phyloP scores from a whole-genome alignment of 2,888 invertebrate species.

The Cistogaster globosa region DNA sequence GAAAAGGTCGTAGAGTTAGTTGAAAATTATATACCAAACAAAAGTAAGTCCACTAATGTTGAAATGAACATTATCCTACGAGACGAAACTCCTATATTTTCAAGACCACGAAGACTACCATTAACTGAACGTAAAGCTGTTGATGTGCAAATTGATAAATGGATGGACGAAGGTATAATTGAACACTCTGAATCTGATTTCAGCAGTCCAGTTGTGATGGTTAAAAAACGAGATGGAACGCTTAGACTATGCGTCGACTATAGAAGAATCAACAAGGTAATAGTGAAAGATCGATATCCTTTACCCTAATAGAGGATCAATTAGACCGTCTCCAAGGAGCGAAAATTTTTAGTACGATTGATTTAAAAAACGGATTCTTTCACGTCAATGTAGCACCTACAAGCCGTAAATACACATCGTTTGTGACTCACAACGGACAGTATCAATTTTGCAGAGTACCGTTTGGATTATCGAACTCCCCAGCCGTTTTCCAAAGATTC shows the following conservation, averaged over 20 bases:
- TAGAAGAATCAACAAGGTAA: constrained; percentile 70
- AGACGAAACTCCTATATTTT: constrained; percentile 33
- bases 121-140: constrained; percentile 4
- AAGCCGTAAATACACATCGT: constrained; percentile 47
- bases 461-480: constrained; percentile 50
- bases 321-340: constrained; percentile 75
- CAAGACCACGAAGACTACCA: background rate
- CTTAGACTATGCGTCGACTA: constrained; percentile 75
- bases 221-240: constrained; percentile 61
- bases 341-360: constrained; percentile 75
- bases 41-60: constrained; percentile 19
- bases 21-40: background rate
- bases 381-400: constrained; percentile 38
- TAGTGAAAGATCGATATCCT: constrained; percentile 74
- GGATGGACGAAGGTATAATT: constrained; percentile 55
- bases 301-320: constrained; percentile 39
- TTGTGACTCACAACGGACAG: constrained; percentile 53
- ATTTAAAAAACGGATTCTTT: constrained; percentile 78
- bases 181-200: constrained; percentile 68
- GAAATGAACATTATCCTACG: constrained; percentile 41
- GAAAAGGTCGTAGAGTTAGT: background rate
- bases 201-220: constrained; percentile 74
- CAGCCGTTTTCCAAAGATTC: constrained; percentile 51
- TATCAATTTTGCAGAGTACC: constrained; percentile 52
- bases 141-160: constrained; percentile 37